Evolutionary conservation across 2,113 vertebrate species (phyloP).

Genomic region (Mohoua ochrocephala): DNA sequence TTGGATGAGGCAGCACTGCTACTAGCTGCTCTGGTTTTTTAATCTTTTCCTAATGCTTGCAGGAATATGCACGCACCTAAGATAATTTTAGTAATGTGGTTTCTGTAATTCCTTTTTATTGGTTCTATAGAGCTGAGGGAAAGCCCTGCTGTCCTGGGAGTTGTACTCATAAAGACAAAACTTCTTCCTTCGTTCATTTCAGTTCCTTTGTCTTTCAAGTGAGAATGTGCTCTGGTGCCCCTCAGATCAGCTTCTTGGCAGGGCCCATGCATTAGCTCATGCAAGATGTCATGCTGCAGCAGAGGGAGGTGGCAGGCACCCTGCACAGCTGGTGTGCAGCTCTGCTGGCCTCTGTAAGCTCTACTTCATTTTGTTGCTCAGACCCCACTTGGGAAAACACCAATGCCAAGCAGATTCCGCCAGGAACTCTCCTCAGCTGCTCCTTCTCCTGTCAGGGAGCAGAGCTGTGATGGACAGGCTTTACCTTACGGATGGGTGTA

Average conservation of each 20-base stretch:
- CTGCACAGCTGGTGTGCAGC: neutral
- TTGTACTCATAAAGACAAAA: neutral
- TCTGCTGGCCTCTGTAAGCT: neutral
- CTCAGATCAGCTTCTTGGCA: neutral
- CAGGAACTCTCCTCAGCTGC: neutral
- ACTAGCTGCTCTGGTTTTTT: neutral
- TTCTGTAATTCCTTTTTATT: slow-evolving; percentile 2
- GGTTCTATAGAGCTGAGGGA: neutral
- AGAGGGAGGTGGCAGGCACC: neutral
- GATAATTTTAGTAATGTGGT: neutral
- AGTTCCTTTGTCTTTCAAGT: neutral
- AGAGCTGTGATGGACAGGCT: neutral
- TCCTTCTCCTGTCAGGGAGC: neutral
- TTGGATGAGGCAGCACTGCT: neutral
- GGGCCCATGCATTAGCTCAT: neutral
- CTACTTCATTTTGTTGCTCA: neutral
- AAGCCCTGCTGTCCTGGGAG: neutral
- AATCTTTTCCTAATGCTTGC: neutral
- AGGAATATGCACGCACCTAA: neutral
- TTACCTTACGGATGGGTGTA: neutral
- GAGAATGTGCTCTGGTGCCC: neutral
- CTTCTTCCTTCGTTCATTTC: neutral
- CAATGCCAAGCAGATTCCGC: neutral
- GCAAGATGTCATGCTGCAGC: accelerated
- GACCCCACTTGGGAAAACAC: neutral